phyloP scores from a whole-genome alignment of 2,888 invertebrate species.

The Andrena bicolor region DNA sequence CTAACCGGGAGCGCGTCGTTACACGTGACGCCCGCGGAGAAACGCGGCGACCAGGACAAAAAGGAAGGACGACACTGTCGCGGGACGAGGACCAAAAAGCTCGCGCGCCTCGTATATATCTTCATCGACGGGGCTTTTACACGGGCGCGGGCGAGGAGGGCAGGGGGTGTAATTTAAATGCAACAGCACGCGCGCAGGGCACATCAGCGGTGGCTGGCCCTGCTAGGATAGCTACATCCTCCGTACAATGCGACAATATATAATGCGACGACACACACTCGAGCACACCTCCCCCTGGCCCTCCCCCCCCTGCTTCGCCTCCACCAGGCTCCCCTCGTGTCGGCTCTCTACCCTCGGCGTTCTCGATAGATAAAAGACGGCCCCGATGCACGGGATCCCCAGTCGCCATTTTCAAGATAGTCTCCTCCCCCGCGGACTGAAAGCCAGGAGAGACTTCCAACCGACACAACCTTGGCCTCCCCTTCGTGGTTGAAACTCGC shows the following conservation, averaged over 20 bases:
- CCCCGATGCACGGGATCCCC: conserved; percentile 65
- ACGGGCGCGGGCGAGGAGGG: neutral
- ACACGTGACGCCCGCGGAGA: conserved; percentile 13
- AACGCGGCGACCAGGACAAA: conserved; percentile 3
- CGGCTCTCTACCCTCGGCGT: conserved; percentile 34
- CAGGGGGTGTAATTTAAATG: conserved; percentile 55
- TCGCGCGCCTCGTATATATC: conserved; percentile 36
- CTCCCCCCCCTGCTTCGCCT: conserved; percentile 14
- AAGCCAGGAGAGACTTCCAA: conserved; percentile 63
- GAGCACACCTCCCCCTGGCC: neutral
- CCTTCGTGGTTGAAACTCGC: conserved; percentile 43
- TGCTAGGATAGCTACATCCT: conserved; percentile 63
- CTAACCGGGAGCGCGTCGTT: conserved; percentile 2
- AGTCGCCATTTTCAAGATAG: conserved; percentile 83
- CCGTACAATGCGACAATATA: conserved; percentile 67
- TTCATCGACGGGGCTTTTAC: conserved; percentile 31
- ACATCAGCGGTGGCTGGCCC: conserved; percentile 31
- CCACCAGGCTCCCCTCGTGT: neutral
- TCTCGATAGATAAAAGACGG: conserved; percentile 76
- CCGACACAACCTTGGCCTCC: conserved; percentile 53
- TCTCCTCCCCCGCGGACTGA: conserved; percentile 80
- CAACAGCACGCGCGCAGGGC: conserved; percentile 46
- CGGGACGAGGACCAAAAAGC: conserved; percentile 26
- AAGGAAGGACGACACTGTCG: neutral
- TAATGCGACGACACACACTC: conserved; percentile 60